A percentile compares a stretch with the other conserved stretches of the same genome.
Evolutionary conservation across 2,797 vertebrate genomes (phyloP).

Genomic region (Distichodus sexfasciatus): DNA sequence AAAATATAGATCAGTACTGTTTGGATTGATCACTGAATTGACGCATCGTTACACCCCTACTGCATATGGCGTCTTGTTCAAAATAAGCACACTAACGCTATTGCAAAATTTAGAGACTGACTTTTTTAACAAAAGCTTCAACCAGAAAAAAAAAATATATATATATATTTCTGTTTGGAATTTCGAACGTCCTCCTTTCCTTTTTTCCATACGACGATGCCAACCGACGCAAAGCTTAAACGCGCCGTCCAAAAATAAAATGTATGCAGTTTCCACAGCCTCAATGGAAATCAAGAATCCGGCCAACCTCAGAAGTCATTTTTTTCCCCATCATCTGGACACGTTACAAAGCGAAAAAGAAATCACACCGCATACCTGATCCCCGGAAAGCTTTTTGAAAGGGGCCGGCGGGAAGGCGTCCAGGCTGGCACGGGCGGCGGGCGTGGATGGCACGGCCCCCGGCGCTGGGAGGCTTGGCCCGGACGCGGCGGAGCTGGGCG

Average conservation of each 20-base stretch:
- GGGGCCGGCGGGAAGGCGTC: constrained; percentile 75
- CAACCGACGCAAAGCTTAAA: neutral
- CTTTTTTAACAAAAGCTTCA: constrained; percentile 39
- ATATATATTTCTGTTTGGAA: constrained; percentile 48
- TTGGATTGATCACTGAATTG: neutral
- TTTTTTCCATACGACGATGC: neutral
- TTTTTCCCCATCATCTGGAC: constrained; percentile 72
- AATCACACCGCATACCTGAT: constrained; percentile 82
- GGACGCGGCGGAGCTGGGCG: constrained; percentile 73
- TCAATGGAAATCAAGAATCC: constrained; percentile 67
- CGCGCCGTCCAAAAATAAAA: constrained; percentile 48
- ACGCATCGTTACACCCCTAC: neutral
- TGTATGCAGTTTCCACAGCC: constrained; percentile 69
- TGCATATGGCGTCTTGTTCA: neutral
- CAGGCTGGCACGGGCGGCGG: constrained; percentile 75
- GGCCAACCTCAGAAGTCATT: constrained; percentile 57
- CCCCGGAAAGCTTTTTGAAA: constrained; percentile 80
- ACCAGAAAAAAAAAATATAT: too few species aligned
- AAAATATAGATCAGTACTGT: too few species aligned
- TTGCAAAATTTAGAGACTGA: constrained; percentile 40
- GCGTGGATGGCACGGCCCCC: constrained; percentile 78
- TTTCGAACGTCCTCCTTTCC: constrained; percentile 56
- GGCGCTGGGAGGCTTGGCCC: constrained; percentile 76
- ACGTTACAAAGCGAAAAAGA: constrained; percentile 79
- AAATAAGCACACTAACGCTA: constrained; percentile 11